phyloP scores from a whole-genome alignment of 2,888 invertebrate species.

The Hirtodrosophila confusa region DNA sequence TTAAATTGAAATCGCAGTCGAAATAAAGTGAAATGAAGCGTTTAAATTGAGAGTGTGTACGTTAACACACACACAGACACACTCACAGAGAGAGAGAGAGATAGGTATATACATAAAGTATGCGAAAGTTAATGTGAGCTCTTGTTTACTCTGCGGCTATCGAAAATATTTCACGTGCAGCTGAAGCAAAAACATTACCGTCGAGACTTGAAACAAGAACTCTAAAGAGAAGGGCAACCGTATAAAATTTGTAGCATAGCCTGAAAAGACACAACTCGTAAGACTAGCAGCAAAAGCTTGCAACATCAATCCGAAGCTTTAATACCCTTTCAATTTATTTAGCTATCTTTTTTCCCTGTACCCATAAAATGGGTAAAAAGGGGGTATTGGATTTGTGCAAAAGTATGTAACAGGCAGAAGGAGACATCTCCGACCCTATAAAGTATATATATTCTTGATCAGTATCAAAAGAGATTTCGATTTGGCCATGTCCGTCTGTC shows the following conservation, averaged over 20 bases:
- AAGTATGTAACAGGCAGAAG: too few species aligned
- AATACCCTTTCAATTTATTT: conserved; percentile 20
- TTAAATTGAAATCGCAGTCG: conserved; percentile 80
- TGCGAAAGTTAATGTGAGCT: conserved; percentile 71
- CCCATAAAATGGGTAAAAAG: too few species aligned
- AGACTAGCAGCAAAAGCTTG: neutral
- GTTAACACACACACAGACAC: conserved; percentile 5
- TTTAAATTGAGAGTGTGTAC: conserved; percentile 63
- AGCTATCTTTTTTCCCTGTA: too few species aligned
- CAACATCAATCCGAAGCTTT: neutral
- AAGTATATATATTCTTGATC: too few species aligned
- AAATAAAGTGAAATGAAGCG: conserved; percentile 80
- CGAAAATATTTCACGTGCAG: conserved; percentile 76
- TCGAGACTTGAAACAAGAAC: conserved; percentile 44
- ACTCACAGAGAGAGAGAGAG: neutral
- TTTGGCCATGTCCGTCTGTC: too few species aligned
- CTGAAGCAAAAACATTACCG: conserved; percentile 68
- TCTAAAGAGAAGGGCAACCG: conserved; percentile 24
- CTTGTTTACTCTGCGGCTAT: conserved; percentile 78
- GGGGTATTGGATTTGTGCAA: too few species aligned
- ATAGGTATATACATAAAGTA: conserved; percentile 27
- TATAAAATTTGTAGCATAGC: conserved; percentile 26
- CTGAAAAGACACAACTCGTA: conserved; percentile 12
- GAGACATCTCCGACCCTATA: too few species aligned
- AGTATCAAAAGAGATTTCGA: too few species aligned